Conservation (phyloP, 2,888 invertebrate species). For the Xanthorhoe designata region DNA sequence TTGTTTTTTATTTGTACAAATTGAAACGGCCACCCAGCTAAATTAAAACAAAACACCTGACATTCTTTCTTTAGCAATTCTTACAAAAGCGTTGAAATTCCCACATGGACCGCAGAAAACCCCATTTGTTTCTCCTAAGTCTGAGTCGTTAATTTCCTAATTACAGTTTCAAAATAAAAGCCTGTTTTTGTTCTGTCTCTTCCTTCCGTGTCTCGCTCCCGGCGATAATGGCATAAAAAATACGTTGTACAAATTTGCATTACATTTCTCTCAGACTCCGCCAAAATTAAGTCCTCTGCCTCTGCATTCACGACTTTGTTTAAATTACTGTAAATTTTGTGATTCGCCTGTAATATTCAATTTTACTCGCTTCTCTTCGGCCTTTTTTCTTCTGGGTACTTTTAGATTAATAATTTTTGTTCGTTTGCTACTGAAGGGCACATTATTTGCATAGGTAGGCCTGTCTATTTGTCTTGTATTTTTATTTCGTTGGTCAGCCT, state of each 20-base stretch:
- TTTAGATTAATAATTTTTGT: slow-evolving; percentile 48
- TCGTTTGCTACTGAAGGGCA: slow-evolving; percentile 34
- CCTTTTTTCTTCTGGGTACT: slow-evolving; percentile 29
- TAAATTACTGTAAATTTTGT: slow-evolving; percentile 76
- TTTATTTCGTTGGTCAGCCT: slow-evolving; percentile 13
- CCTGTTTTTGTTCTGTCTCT: slow-evolving; percentile 71
- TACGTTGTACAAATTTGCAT: slow-evolving; percentile 84
- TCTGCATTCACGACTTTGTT: slow-evolving; percentile 76
- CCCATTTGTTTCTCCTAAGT: slow-evolving; percentile 75
- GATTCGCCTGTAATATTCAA: slow-evolving; percentile 69
- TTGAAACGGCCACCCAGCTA: slow-evolving; percentile 17
- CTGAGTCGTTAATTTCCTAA: slow-evolving; percentile 82
- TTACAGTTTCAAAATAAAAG: slow-evolving; percentile 81
- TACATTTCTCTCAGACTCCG: slow-evolving; percentile 68
- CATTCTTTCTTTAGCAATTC: slow-evolving; percentile 51
- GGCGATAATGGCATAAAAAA: slow-evolving; percentile 83
- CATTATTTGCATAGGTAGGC: slow-evolving; percentile 25
- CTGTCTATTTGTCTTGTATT: slow-evolving; percentile 12
- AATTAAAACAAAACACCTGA: slow-evolving; percentile 35
- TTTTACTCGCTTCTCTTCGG: slow-evolving; percentile 25
- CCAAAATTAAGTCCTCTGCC: slow-evolving; percentile 76
- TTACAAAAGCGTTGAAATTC: slow-evolving; percentile 62
- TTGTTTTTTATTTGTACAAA: background rate
- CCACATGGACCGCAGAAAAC: slow-evolving; percentile 67
- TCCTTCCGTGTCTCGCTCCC: slow-evolving; percentile 68